These are phyloP conservation scores for Fragum sueziense DNA, from an alignment of 2,888 invertebrate species.

Conservation along the genomic window DNA sequence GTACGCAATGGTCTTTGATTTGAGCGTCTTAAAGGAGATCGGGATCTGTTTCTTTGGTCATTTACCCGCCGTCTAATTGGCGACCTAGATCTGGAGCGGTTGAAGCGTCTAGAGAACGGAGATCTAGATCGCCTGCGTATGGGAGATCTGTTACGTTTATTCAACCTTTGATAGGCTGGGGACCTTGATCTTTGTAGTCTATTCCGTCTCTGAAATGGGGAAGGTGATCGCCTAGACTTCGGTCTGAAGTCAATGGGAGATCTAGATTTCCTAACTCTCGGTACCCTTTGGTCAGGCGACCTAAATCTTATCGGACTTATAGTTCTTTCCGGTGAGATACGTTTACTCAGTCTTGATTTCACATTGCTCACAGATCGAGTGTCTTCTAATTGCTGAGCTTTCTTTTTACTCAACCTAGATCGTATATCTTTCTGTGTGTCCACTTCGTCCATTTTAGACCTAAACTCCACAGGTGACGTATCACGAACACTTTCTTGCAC, in stretches of 20 bases:
- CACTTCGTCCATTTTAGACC: slow-evolving; percentile 49
- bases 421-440: slow-evolving; percentile 37
- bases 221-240: slow-evolving; percentile 17
- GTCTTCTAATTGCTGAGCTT: not conserved
- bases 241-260: slow-evolving; percentile 33
- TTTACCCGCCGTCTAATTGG: slow-evolving; percentile 8
- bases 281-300: slow-evolving; percentile 7
- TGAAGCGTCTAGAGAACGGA: slow-evolving; percentile 31
- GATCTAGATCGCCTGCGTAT: slow-evolving; percentile 25
- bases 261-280: slow-evolving; percentile 34
- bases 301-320: slow-evolving; percentile 23
- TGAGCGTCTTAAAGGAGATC: slow-evolving; percentile 20
- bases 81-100: slow-evolving; percentile 45
- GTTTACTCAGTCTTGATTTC: slow-evolving; percentile 49
- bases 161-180: slow-evolving; percentile 29
- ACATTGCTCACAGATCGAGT: slow-evolving; percentile 44
- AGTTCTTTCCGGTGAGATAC: slow-evolving; percentile 29
- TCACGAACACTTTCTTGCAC: slow-evolving; percentile 7
- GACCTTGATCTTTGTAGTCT: slow-evolving; percentile 35
- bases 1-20: slow-evolving; percentile 34
- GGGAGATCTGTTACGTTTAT: slow-evolving; percentile 37
- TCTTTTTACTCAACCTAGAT: slow-evolving; percentile 34
- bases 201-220: slow-evolving; percentile 18
- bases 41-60: slow-evolving; percentile 11
- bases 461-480: slow-evolving; percentile 33